phyloP scores from a whole-genome alignment of 2,888 invertebrate genomes.

The Diaperis boleti region DNA sequence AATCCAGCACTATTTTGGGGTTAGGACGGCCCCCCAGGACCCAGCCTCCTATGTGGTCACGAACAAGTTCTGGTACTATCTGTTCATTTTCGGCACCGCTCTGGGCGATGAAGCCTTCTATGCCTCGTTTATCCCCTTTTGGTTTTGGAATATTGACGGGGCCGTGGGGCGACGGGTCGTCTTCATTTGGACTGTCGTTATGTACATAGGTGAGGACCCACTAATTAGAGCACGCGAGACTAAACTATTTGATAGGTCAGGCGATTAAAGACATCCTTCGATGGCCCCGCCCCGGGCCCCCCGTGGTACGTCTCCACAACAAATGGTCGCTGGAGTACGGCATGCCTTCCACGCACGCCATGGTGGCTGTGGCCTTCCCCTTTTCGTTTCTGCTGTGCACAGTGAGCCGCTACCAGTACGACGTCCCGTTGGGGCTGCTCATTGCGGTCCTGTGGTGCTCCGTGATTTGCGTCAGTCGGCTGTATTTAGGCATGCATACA shows the following conservation, averaged over 20 bases:
- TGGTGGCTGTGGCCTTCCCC: conserved; percentile 90
- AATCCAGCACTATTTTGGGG: conserved; percentile 85
- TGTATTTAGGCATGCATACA: conserved; percentile 95
- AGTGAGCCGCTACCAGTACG: conserved; percentile 82
- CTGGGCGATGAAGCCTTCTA: conserved; percentile 94
- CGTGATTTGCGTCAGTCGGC: conserved; percentile 84
- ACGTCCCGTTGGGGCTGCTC: conserved; percentile 70
- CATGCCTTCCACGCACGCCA: conserved; percentile 95
- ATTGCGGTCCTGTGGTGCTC: conserved; percentile 78
- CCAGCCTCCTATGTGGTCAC: conserved; percentile 68
- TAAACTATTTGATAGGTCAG: conserved; percentile 74
- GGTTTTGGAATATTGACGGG: conserved; percentile 95
- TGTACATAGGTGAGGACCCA: conserved; percentile 79
- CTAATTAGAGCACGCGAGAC: background rate
- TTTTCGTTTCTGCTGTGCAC: conserved; percentile 87
- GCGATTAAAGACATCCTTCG: conserved; percentile 88
- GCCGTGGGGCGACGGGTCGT: conserved; percentile 86
- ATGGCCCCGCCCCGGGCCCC: conserved; percentile 89
- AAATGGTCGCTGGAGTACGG: conserved; percentile 95
- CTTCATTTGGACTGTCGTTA: conserved; percentile 84
- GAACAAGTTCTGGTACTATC: conserved; percentile 85
- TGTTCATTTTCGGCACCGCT: conserved; percentile 87
- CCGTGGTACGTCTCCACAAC: conserved; percentile 84
- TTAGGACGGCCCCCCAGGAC: conserved; percentile 67
- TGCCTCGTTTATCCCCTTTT: conserved; percentile 90